Conservation (phyloP, 2,797 vertebrate genomes). For the Bufotes viridis region DNA sequence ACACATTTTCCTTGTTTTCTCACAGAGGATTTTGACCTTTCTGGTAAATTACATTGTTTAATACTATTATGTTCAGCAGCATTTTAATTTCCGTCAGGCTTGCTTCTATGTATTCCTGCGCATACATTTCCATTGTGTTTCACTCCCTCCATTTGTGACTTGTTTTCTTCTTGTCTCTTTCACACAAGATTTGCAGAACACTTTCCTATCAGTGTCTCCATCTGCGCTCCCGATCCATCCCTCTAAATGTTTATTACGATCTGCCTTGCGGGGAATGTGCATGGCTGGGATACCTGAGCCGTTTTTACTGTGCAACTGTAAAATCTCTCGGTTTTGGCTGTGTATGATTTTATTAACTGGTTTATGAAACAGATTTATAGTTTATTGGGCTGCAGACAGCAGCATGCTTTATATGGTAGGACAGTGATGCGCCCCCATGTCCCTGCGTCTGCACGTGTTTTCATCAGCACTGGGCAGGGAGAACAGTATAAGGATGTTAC, state of each 20-base stretch:
- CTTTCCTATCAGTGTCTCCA: not conserved
- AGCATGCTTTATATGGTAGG: conserved; percentile 23
- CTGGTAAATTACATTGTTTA: too few relatives aligned
- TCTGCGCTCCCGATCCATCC: not conserved
- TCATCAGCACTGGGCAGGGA: not conserved
- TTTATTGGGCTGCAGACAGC: conserved; percentile 1
- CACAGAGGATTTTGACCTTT: too few relatives aligned
- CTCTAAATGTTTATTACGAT: conserved; percentile 30
- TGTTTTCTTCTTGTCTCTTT: not conserved
- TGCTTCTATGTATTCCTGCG: not conserved
- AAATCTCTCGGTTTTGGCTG: conserved; percentile 5
- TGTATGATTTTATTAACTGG: conserved; percentile 26
- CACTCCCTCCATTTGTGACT: not conserved
- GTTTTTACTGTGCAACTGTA: conserved; percentile 15
- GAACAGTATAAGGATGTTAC: too few relatives aligned
- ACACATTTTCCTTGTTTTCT: not conserved
- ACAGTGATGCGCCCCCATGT: not conserved
- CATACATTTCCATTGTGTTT: not conserved
- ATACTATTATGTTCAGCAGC: not conserved
- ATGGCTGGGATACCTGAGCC: conserved; percentile 32
- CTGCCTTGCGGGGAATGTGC: not conserved
- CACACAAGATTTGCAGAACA: not conserved
- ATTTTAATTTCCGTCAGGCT: not conserved
- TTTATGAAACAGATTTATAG: conserved; percentile 30
- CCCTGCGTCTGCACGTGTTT: not conserved